These are phyloP conservation scores for Columba janthina DNA, from an alignment of 2,113 vertebrate genomes.

Conservation along the genomic window DNA sequence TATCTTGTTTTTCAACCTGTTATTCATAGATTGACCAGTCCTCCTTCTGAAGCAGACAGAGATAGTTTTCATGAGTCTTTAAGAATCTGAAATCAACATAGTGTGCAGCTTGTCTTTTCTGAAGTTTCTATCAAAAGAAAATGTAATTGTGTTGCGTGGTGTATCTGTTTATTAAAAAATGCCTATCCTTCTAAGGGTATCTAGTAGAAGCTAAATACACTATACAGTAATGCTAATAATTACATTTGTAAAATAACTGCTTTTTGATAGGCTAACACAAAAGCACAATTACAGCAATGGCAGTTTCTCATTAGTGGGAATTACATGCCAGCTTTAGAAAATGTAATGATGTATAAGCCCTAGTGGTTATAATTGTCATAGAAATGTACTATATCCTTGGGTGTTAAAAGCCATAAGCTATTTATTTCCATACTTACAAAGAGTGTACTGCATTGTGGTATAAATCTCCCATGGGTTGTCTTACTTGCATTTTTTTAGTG, in stretches of 20 bases:
- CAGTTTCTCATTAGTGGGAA: constrained; percentile 25
- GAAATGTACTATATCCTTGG: constrained; percentile 28
- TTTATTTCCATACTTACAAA: constrained; percentile 49
- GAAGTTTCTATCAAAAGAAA: background rate
- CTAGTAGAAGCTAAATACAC: background rate
- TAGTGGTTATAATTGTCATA: constrained; percentile 6
- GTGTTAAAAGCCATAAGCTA: constrained; percentile 50
- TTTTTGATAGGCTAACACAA: background rate
- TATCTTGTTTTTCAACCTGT: background rate
- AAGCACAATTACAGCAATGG: background rate
- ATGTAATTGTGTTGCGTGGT: background rate
- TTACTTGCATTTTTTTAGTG: background rate
- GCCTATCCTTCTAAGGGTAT: background rate
- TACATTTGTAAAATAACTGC: constrained; percentile 8
- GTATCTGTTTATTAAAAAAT: background rate
- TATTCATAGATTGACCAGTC: background rate
- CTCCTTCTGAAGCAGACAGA: background rate
- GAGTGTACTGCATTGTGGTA: background rate
- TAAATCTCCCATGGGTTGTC: background rate
- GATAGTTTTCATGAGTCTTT: background rate
- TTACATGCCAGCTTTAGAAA: constrained; percentile 2
- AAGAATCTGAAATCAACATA: background rate
- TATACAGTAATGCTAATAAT: background rate
- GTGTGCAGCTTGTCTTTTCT: background rate
- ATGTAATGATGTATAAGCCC: constrained; percentile 12